These are phyloP conservation scores for Caerostris extrusa DNA, from an alignment of 1,140 invertebrate genomes.

Conservation along the genomic window DNA sequence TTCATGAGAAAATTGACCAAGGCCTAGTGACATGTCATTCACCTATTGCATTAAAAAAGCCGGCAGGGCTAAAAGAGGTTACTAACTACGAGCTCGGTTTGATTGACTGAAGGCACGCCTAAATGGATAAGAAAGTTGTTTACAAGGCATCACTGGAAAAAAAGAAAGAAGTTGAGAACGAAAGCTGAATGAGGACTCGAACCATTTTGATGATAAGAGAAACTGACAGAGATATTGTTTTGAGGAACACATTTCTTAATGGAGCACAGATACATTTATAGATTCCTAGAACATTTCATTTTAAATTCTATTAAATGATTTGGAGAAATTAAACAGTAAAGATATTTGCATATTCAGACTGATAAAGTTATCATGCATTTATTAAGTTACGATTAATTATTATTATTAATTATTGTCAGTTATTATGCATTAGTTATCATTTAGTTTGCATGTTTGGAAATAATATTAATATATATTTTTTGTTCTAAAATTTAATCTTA, in stretches of 20 bases:
- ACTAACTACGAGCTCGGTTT: not conserved
- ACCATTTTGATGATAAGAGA: not conserved
- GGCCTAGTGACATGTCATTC: constrained; percentile 34
- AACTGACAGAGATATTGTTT: not conserved
- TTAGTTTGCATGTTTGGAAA: too few relatives aligned
- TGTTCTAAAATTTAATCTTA: too few relatives aligned
- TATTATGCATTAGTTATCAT: too few relatives aligned
- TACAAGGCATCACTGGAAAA: not conserved
- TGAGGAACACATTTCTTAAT: not conserved
- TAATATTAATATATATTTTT: too few relatives aligned
- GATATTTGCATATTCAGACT: not conserved
- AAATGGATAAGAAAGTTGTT: constrained; percentile 30
- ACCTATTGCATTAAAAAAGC: not conserved
- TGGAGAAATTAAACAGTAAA: not conserved
- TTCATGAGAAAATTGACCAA: constrained; percentile 18
- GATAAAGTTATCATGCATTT: too few relatives aligned
- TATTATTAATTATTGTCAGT: too few relatives aligned
- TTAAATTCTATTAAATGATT: not conserved
- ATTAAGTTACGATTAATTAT: too few relatives aligned
- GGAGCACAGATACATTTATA: not conserved
- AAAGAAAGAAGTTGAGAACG: not conserved
- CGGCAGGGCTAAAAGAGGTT: constrained; percentile 1
- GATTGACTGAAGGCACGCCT: constrained; percentile 28
- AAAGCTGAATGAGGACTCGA: not conserved
- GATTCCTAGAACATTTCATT: not conserved